Evolutionary conservation across 1,140 invertebrate species (phyloP), one percentile per base, ranked within the genome.

Genomic region (Chlorops oryzae): DNA sequence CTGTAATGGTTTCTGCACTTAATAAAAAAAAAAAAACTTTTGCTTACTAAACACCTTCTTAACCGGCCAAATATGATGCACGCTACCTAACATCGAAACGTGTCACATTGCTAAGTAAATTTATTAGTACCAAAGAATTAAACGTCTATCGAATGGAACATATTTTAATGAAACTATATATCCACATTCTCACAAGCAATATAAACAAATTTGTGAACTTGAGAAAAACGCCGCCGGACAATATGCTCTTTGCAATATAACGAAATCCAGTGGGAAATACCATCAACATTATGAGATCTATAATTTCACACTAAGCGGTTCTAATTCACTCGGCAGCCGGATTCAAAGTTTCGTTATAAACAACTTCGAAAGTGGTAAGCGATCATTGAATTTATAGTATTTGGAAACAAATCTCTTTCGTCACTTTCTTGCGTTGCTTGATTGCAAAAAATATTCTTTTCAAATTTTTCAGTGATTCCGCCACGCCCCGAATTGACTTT

Each of bases 141-240:
- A n/a, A n/a, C n/a, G n/a, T n/a, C n/a, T n/a, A n/a, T n/a, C n/a
- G n/a, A 49, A 40, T 37, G 47, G 47, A 40, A 49, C 22, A 49
- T 39, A 25, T 42, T 12, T 41, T 49, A 41, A 49, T 27, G 37
- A 20, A 25, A 49, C 38, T 28, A 40, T 28, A 32, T 49, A 49
- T 49, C 41, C 51, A 44, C 51, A 53, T n/a, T n/a, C n/a, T n/a
- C n/a, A n/a, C n/a, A n/a, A n/a, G 51, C 48, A 53, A 23, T 53
- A 53, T 18, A 38, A 48, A 45, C 46, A 48, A 17, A 38, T 21
- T 23, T 53, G 51, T 32, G 12, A 44, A 22, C 38, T 53, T 46
- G 46, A 48, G 15, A 49, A 37, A 20, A n/a, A n/a, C n/a, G n/a
- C n/a, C n/a, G n/a, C 46, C 48, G 34, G 45, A 44, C 34, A 42